Percentiles rank a stretch among this genome's conserved stretches.
phyloP scores from a whole-genome alignment of 2,113 vertebrate genomes.

The Hoplias malabaricus region DNA sequence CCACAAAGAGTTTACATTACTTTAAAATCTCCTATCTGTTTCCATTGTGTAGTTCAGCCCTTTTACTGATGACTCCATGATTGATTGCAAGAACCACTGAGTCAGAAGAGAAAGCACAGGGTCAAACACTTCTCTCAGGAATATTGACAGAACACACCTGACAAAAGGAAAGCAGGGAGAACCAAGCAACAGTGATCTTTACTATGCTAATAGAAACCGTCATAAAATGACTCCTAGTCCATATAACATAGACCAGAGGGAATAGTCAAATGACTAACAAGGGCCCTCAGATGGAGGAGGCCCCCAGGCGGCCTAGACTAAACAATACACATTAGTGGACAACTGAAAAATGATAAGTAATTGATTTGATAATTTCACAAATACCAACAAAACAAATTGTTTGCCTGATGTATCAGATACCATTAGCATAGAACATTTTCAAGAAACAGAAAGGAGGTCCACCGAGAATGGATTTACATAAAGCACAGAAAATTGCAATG shows the following conservation, averaged over 20 bases:
- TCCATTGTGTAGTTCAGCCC: constrained; percentile 7
- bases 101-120: background rate
- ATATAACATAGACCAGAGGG: background rate
- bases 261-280: background rate
- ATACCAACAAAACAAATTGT: background rate
- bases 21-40: background rate
- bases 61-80: background rate
- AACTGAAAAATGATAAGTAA: background rate
- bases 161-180: background rate
- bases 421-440: too few species aligned
- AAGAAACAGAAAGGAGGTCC: too few species aligned
- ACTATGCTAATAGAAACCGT: background rate
- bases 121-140: background rate
- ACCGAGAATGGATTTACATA: too few species aligned
- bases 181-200: background rate
- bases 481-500: too few species aligned
- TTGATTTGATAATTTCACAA: background rate
- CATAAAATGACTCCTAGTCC: background rate
- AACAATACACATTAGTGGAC: background rate
- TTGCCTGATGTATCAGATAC: too few species aligned
- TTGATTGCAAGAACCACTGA: background rate
- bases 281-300: background rate
- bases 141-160: background rate
- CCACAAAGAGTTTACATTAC: background rate
- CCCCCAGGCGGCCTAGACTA: background rate